phyloP scores from a whole-genome alignment of 2,888 invertebrate species.

The Acronicta alni region DNA sequence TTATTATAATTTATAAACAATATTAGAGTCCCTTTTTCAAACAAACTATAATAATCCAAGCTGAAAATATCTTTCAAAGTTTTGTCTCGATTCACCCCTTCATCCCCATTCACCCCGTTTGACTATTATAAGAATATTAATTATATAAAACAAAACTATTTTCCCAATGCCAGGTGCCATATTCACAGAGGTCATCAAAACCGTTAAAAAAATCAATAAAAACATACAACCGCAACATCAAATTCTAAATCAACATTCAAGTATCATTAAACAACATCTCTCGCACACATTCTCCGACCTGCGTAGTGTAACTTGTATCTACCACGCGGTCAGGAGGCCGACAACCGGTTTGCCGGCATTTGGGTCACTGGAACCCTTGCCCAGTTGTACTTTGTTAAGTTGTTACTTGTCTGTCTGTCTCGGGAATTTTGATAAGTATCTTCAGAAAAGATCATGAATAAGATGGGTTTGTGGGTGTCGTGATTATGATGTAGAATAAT shows the following conservation, averaged over 20 bases:
- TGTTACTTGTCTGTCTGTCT: slow-evolving; percentile 10
- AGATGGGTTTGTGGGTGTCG: no score
- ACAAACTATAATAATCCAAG: no score
- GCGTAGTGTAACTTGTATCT: not conserved
- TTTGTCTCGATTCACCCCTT: no score
- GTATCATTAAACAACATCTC: slow-evolving; percentile 15
- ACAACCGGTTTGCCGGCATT: slow-evolving; percentile 42
- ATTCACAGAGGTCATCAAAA: not conserved
- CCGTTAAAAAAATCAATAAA: not conserved
- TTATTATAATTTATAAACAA: no score
- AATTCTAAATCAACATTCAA: not conserved
- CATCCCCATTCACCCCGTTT: no score
- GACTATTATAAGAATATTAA: no score
- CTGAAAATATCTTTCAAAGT: no score
- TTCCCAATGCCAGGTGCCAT: no score
- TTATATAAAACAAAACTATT: no score
- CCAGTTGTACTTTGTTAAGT: slow-evolving; percentile 32
- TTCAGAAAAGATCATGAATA: not conserved
- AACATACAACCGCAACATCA: not conserved
- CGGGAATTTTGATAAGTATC: not conserved
- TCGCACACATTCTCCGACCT: slow-evolving; percentile 12
- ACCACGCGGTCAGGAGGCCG: slow-evolving; percentile 33
- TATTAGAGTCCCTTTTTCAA: no score
- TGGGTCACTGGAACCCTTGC: slow-evolving; percentile 51
- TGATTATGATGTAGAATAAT: no score